Evolutionary conservation across 1,140 invertebrate genomes (phyloP).

Genomic region (Trigoniulus corallinus): DNA sequence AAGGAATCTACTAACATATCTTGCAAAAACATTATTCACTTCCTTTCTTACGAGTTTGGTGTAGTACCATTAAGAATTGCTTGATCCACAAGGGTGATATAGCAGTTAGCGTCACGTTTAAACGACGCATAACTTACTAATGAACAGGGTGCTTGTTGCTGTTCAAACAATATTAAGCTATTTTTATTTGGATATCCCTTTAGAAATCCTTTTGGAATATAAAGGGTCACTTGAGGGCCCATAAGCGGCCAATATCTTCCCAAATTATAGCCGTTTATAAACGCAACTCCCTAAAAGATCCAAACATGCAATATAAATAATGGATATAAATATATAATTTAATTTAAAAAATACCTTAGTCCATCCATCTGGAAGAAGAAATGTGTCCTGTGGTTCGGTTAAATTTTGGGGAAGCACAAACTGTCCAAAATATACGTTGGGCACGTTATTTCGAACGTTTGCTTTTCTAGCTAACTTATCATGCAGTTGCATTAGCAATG

Average conservation of each 20-base stretch:
- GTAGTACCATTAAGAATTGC: not conserved
- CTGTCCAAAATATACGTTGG: conserved; percentile 25
- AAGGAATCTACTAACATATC: no score
- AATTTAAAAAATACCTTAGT: conserved; percentile 32
- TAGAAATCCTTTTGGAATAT: conserved; percentile 41
- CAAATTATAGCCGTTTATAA: conserved; percentile 52
- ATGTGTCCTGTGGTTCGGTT: conserved; percentile 36
- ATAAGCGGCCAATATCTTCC: conserved; percentile 58
- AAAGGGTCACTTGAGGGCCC: conserved; percentile 59
- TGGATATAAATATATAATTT: not conserved
- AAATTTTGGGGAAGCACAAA: conserved; percentile 22
- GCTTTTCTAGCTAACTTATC: no score
- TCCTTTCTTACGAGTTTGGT: not conserved
- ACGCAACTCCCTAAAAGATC: conserved; percentile 38
- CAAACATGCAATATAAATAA: not conserved
- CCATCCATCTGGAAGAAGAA: conserved; percentile 44
- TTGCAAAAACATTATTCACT: no score
- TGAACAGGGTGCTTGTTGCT: conserved; percentile 20
- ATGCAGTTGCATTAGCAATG: no score
- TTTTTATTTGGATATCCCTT: conserved; percentile 18
- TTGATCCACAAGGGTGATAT: not conserved
- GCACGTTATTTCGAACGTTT: conserved; percentile 2
- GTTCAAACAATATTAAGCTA: conserved; percentile 22
- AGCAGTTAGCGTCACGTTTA: not conserved
- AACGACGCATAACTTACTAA: not conserved